These are phyloP conservation scores for Mastomys natalensis DNA, from an alignment of 2,113 vertebrate species.

Conservation along the genomic window DNA sequence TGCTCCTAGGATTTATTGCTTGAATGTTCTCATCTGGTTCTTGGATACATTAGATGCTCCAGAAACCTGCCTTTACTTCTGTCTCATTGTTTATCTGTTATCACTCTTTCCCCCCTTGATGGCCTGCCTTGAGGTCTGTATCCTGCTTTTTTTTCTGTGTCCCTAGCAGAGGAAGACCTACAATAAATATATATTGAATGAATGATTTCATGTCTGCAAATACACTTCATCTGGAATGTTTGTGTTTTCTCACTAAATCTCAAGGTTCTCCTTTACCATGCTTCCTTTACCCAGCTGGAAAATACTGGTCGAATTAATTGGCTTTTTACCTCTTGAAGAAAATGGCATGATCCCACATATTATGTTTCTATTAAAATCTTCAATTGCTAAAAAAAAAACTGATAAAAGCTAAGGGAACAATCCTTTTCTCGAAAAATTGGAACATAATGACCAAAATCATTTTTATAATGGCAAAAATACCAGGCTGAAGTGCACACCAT, in stretches of 20 bases:
- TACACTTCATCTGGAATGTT: not conserved
- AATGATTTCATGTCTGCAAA: not conserved
- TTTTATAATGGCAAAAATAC: constrained; percentile 63
- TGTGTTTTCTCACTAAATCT: not conserved
- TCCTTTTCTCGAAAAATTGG: constrained; percentile 45
- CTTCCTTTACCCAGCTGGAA: not conserved
- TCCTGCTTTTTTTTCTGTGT: not conserved
- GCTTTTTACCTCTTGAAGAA: constrained; percentile 47
- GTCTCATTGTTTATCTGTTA: not conserved
- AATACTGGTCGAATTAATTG: constrained; percentile 9
- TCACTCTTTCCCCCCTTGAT: not conserved
- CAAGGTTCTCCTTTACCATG: too few species aligned
- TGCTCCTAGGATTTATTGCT: not conserved
- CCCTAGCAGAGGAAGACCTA: not conserved
- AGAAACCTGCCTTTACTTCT: not conserved
- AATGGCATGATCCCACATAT: not conserved
- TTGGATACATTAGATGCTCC: not conserved
- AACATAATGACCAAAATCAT: constrained; percentile 48
- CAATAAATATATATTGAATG: not conserved
- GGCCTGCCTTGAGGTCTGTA: not conserved
- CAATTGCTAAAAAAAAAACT: constrained; percentile 46
- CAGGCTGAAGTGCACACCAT: constrained; percentile 21
- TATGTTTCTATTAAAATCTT: constrained; percentile 56
- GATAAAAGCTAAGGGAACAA: not conserved
- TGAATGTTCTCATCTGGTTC: not conserved